phyloP scores from a whole-genome alignment of 2,797 vertebrate genomes.

The Sitta carolinensis region DNA sequence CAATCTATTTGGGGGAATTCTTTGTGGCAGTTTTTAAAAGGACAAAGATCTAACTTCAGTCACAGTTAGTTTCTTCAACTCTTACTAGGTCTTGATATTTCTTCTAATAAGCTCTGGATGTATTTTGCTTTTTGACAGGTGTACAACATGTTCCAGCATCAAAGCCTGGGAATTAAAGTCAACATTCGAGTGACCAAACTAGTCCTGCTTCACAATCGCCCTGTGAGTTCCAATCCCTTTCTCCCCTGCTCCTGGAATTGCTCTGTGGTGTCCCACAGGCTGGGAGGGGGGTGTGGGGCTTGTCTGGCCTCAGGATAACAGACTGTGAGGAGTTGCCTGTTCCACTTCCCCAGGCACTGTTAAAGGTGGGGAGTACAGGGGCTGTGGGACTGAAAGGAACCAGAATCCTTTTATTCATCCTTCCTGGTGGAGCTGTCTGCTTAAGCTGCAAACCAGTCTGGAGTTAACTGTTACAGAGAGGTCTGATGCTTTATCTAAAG shows the following conservation, averaged over 20 bases:
- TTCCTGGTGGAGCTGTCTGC: neutral
- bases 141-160: constrained; percentile 97
- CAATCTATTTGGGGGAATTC: neutral
- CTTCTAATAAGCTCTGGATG: neutral
- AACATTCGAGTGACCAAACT: constrained; percentile 92
- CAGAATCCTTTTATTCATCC: neutral
- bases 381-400: neutral
- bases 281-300: neutral
- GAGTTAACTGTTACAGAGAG: neutral
- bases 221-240: constrained; percentile 79
- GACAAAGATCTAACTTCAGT: neutral
- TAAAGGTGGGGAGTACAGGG: neutral
- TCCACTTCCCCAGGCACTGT: neutral
- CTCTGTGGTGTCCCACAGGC: neutral
- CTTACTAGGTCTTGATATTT: neutral
- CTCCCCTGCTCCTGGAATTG: neutral
- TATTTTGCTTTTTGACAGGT: constrained; percentile 79
- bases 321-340: neutral
- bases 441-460: neutral
- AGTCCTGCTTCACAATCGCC: constrained; percentile 88
- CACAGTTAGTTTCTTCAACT: neutral
- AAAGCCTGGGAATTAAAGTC: constrained; percentile 89
- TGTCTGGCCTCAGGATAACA: neutral
- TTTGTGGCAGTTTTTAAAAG: neutral
- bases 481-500: neutral